Base-by-base conservation (phyloP, 2,113 vertebrate species). In the Junco hyemalis region DNA sequence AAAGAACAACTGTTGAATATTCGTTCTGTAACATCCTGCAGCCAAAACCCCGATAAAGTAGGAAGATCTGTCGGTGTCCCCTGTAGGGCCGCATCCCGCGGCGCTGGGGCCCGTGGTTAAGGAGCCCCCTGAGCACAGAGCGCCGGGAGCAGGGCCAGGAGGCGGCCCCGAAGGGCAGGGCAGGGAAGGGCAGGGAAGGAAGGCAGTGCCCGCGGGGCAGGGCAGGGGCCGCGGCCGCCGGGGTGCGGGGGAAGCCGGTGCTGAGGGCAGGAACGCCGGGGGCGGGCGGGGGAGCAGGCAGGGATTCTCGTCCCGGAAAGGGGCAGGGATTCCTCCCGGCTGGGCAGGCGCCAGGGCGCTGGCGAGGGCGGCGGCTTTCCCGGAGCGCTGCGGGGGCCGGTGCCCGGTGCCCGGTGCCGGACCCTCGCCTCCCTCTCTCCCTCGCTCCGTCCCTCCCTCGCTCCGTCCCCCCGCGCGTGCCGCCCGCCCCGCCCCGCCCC, bases 1-100 rank as follows among this genome's bases (percentile, higher is more conserved):
- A 5, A 69, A 80, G 74, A 53, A n/a, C 93, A 92, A 82, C 93
- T 95, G 94, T 93, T 96, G 94, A 76, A 38, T 24, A 33, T n/a
- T 44, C 4, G 7, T 72, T 80, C 66, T 23, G 31, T 38, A 6
- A 8, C 11, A 19, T 33, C 50, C 74, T 12, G 48, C 74, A 45
- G 10, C 3, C 7, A 24, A 45, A 68, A 14, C 0, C 33, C 8
- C 15, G 3, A 19, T 5, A 16, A 38, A 51, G 42, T 0, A 31
- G 13, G 35, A 35, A 38, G 25, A 20, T 12, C 48, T 1, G 38
- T 4, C 5, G 18, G 33, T 4, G 38, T 4, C 31, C n/a, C 56
- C 38, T 18, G 16, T 17, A 17, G 50, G 48, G 38, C 12, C 5
- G 8, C 21, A 6, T 35, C 13, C 71, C 6, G 4, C 24, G 1